These are phyloP conservation scores for Scarus forsteni DNA, from an alignment of 2,797 vertebrate genomes.

Conservation along the genomic window DNA sequence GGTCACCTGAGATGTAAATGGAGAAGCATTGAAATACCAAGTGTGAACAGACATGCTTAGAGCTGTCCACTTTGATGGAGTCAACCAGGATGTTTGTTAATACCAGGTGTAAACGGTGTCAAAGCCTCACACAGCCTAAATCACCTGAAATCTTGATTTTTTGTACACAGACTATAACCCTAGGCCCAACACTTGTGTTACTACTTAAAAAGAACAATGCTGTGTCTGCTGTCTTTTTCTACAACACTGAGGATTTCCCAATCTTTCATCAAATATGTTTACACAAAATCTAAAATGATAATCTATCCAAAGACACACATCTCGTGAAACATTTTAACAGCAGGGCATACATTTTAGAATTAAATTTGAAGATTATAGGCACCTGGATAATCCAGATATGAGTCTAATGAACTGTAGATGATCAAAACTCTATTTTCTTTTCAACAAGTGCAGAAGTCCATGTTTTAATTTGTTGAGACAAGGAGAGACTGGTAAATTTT, in stretches of 20 bases:
- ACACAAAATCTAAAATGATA: too few relatives aligned
- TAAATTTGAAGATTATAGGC: too few relatives aligned
- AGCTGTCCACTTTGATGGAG: neutral
- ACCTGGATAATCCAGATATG: too few relatives aligned
- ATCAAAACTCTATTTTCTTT: too few relatives aligned
- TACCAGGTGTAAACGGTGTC: neutral
- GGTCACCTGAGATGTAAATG: neutral
- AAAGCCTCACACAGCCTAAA: slow-evolving; percentile 1
- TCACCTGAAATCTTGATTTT: neutral
- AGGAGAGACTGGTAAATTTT: too few relatives aligned
- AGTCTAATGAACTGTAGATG: too few relatives aligned
- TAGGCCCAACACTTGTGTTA: neutral
- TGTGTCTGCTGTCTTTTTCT: slow-evolving; percentile 21
- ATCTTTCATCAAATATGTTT: too few relatives aligned
- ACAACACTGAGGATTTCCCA: neutral
- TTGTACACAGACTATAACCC: slow-evolving; percentile 9
- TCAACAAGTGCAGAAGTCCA: too few relatives aligned
- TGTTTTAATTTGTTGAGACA: too few relatives aligned
- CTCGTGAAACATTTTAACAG: too few relatives aligned
- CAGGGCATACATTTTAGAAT: too few relatives aligned
- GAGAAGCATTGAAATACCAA: neutral
- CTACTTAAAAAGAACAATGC: neutral
- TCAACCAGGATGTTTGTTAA: neutral
- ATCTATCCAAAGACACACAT: too few relatives aligned
- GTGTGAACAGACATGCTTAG: neutral